Base-by-base conservation (phyloP, 2,888 invertebrate genomes). In the Encarsia formosa region DNA sequence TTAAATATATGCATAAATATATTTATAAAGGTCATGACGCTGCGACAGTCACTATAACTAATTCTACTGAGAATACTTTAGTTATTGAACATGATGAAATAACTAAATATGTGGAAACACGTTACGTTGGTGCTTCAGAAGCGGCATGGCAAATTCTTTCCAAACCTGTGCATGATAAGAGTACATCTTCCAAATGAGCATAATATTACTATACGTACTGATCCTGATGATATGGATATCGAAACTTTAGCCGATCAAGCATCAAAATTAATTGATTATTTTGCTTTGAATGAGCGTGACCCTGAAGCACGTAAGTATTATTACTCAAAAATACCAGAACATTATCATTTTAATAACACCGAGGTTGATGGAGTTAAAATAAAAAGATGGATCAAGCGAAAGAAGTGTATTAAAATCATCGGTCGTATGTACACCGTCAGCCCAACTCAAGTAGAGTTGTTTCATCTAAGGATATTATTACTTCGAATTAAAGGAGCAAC, bases 1-100 rank as follows among this genome's bases (percentile, higher is more conserved):
- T 65, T 40, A 64, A 60, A 58, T 66, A 66, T 54, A 50, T 66
- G 8, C 63, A 60, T 43, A 66, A 63, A 44, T 65, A 67, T 58
- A 63, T 56, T 45, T 63, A 57, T 16, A 64, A 65, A 59, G 61
- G 61, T n/a, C 58, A 56, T 41, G 64, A 63, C 44, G 26, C 32
- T 11, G 40, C 48, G 6, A 13, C 20, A 5, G 15, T 39, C 29
- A 15, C n/a, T n/a, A 8, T 46, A n/a, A 38, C 46, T 2, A 38
- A 22, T 15, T 37, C 57, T 29, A 44, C 52, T 8, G 62, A 64
- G n/a, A n/a, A n/a, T 26, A 4, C 39, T 15, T 23, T 9, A 18
- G 31, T 24, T 16, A 47, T 49, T 32, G 16, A 26, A 15, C 46
- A 61, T 39, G 56, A 61, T 48, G 60, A 60, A 54, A 35, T 35